Conservation (phyloP, 2,113 vertebrate species). For the Morone saxatilis region DNA sequence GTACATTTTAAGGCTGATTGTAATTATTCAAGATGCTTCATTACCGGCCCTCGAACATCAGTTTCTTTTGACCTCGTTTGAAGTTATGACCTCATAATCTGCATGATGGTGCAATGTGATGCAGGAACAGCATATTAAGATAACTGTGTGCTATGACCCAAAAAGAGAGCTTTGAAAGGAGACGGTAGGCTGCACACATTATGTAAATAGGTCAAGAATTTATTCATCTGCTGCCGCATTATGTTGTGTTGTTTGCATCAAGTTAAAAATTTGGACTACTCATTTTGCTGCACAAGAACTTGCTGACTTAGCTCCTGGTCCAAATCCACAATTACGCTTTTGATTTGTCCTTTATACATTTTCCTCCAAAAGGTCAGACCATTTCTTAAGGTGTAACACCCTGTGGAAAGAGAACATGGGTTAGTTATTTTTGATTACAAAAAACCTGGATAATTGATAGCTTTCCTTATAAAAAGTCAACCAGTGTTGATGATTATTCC, state of each 20-base stretch:
- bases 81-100: background rate
- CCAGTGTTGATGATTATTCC: constrained; percentile 50
- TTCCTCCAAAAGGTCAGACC: background rate
- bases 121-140: background rate
- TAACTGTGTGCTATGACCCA: background rate
- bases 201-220: background rate
- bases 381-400: background rate
- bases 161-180: background rate
- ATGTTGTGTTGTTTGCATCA: background rate
- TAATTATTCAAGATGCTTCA: background rate
- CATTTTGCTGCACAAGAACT: background rate
- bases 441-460: constrained; percentile 3
- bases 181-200: background rate
- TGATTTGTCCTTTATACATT: background rate
- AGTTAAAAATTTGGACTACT: background rate
- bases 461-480: constrained; percentile 5
- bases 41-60: background rate
- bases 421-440: constrained; percentile 21
- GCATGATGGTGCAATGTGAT: background rate
- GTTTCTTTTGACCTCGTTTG: background rate
- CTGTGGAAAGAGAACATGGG: background rate
- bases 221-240: background rate
- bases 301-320: background rate
- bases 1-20: background rate
- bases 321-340: background rate